phyloP scores from a whole-genome alignment of 2,888 invertebrate species.

The Rambutsinella grinnellia region DNA sequence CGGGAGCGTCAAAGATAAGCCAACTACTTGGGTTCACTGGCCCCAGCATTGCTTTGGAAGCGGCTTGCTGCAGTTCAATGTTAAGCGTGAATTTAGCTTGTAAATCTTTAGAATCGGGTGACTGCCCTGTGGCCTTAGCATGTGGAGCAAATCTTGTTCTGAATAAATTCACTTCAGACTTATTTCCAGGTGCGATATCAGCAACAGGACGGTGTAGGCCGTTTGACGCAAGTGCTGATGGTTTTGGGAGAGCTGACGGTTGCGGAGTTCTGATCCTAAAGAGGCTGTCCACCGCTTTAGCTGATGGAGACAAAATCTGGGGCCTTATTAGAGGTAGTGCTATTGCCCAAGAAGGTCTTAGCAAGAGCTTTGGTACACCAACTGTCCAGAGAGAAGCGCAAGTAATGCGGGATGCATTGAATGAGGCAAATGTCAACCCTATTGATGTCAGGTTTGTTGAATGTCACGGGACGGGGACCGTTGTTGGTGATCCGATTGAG shows the following conservation, averaged over 20 bases:
- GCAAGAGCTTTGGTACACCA: slow-evolving; percentile 23
- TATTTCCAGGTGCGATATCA: slow-evolving; percentile 10
- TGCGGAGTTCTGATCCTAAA: slow-evolving; percentile 49
- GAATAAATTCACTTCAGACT: not conserved
- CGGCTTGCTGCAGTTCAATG: slow-evolving; percentile 44
- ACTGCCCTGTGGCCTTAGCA: slow-evolving; percentile 27
- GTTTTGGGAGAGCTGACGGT: slow-evolving; percentile 51
- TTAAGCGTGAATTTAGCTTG: slow-evolving; percentile 38
- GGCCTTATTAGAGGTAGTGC: slow-evolving; percentile 25
- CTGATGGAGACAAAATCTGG: slow-evolving; percentile 28
- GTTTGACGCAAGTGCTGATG: slow-evolving; percentile 47
- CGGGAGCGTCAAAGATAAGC: slow-evolving; percentile 27
- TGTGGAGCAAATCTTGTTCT: slow-evolving; percentile 45
- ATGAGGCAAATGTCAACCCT: slow-evolving; percentile 7
- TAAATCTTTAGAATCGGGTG: slow-evolving; percentile 24
- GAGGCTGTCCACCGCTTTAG: slow-evolving; percentile 8
- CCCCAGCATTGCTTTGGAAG: slow-evolving; percentile 26
- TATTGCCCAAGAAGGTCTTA: slow-evolving; percentile 23
- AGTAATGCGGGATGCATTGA: slow-evolving; percentile 18
- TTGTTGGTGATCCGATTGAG: slow-evolving; percentile 35
- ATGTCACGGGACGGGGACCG: slow-evolving; percentile 33
- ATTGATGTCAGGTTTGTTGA: slow-evolving; percentile 20
- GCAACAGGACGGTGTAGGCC: slow-evolving; percentile 34
- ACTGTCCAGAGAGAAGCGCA: slow-evolving; percentile 16
- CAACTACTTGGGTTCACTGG: slow-evolving; percentile 38